A percentile compares a stretch with the other conserved stretches of the same genome.
Conservation (phyloP, 2,113 vertebrate genomes). For the Emydocephalus ijimae region DNA sequence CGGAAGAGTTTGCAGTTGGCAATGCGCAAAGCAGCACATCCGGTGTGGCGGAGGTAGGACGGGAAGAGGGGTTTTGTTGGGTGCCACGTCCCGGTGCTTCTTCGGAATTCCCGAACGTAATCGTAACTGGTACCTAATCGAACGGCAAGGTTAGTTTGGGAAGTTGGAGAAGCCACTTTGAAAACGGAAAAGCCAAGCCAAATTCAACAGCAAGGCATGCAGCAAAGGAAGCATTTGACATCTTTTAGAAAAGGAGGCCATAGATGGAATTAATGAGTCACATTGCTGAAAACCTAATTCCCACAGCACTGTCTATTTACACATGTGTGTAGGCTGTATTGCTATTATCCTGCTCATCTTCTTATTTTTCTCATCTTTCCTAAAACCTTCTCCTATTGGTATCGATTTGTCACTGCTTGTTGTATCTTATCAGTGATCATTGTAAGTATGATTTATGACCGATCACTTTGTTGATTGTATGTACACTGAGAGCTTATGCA, state of each 20-base stretch:
- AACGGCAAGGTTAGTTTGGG: not conserved
- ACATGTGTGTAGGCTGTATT: not conserved
- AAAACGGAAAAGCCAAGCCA: not conserved
- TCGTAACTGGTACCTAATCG: constrained; percentile 87
- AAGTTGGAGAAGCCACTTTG: not conserved
- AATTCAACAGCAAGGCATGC: not conserved
- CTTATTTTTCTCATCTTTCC: not conserved
- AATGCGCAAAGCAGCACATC: constrained; percentile 86
- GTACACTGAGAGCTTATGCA: too few species aligned
- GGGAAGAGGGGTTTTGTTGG: constrained; percentile 86
- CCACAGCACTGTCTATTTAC: not conserved
- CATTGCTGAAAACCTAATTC: not conserved
- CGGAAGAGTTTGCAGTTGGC: constrained; percentile 97
- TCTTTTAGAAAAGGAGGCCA: not conserved
- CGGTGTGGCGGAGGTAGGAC: constrained; percentile 86
- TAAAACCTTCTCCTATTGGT: not conserved
- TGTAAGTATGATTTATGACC: not conserved
- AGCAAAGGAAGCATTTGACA: not conserved
- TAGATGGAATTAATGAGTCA: not conserved
- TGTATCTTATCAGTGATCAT: not conserved
- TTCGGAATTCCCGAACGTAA: constrained; percentile 93
- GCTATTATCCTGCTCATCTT: not conserved
- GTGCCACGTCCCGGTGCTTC: constrained; percentile 94
- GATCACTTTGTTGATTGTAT: not conserved
- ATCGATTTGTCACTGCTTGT: not conserved